Base-by-base conservation (phyloP, 2,113 vertebrate species). In the Periophthalmus modestus region DNA sequence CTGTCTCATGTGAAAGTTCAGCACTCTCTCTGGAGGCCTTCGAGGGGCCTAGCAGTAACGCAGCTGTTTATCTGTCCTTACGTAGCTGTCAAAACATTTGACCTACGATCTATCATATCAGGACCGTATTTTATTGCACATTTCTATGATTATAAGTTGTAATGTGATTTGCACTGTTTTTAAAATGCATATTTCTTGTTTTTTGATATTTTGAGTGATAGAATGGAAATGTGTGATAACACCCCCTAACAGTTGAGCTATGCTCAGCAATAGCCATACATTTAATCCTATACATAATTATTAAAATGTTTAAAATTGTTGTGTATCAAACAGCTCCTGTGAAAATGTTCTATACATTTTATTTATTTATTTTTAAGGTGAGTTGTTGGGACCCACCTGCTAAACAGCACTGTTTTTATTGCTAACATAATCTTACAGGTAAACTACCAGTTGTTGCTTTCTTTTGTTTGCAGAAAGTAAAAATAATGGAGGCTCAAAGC, bases 401-500 rank as follows among this genome's bases (percentile, higher is more conserved):
- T 55, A 55, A n/a, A 21, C 52, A 55, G 3, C 52, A 21, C 48
- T 18, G 16, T 12, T n/a, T n/a, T 55, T 55, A 55, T 10, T 52
- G 15, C 16, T 7, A 52, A 19, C 48, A 19, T 52, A 7, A 52
- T 52, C 16, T 1, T 52, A 52, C 39, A 43, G 39, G 39, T 43
- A 43, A 43, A 10, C 39, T 9, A 43, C 2, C 13, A 3, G 1
- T 0, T 12, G 72, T 21, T 59, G 74, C 55, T 54, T 67, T 28
- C n/a, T 36, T 66, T 71, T 68, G 57, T 19, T 94, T 94, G 79
- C 82, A 99, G 97, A 99, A 90, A 88, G 93, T 76, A 99, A 98
- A 92, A 97, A 94, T 91, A 95, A 95, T 85, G 95, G 87, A 73
- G 95, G 96, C 90, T 95, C 96, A 68, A 99, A 95, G 83, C 96